A percentile compares a stretch with the other conserved stretches of the same genome.
Evolutionary conservation across 2,113 vertebrate genomes (phyloP).

Genomic region (Cisticola juncidis): DNA sequence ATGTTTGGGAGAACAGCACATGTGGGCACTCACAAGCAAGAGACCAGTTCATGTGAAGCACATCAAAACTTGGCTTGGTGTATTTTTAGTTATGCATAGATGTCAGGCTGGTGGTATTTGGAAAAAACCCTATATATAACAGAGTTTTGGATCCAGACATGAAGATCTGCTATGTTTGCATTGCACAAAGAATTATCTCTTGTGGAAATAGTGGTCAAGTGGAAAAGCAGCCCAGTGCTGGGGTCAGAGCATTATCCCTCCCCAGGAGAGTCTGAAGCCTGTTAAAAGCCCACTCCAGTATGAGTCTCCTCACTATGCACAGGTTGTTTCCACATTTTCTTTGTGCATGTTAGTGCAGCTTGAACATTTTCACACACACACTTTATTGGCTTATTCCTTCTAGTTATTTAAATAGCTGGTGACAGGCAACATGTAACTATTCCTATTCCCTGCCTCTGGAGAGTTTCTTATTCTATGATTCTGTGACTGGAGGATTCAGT

Average conservation of each 20-base stretch:
- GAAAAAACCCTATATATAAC: background rate
- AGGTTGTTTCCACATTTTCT: background rate
- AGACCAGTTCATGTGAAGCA: background rate
- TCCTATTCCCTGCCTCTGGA: background rate
- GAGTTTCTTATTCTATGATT: background rate
- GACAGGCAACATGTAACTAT: background rate
- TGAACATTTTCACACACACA: background rate
- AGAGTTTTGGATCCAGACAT: background rate
- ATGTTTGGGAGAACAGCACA: background rate
- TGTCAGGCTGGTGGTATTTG: background rate
- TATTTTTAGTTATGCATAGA: background rate
- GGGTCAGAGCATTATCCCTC: background rate
- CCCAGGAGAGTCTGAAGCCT: background rate
- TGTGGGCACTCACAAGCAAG: background rate
- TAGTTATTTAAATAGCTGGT: background rate
- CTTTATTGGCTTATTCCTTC: background rate
- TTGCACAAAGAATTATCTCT: background rate
- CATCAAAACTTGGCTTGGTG: background rate
- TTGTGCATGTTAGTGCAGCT: background rate
- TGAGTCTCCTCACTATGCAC: background rate
- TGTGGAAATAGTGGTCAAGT: background rate
- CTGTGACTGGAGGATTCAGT: background rate
- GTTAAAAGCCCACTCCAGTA: background rate
- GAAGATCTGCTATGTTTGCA: background rate
- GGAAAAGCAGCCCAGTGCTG: background rate